Evolutionary conservation across 2,797 vertebrate genomes (phyloP), one percentile per base, ranked within the genome.

Genomic region (Poeciliopsis presidionis): DNA sequence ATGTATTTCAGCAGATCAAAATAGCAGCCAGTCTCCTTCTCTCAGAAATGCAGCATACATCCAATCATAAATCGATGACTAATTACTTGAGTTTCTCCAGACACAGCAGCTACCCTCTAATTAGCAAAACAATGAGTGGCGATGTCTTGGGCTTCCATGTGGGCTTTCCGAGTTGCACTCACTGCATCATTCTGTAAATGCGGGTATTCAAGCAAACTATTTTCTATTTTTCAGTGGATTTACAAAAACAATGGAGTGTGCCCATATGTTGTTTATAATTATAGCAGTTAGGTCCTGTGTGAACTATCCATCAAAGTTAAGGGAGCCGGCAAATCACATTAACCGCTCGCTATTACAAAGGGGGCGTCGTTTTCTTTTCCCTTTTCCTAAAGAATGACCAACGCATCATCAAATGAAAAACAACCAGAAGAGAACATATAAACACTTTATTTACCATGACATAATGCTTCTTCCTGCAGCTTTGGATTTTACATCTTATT

Each of bases 41-140:
- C 33, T 65, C 83, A 81, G 83, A 89, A 89, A 84, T 87, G 88
- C 84, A 90, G 86, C 88, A 84, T 88, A 93, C 86, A 71, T 86
- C 84, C 83, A 72, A 81, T 89, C 84, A 91, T 91, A 93, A 93
- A 92, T 94, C 90, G 91, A 93, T 93, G 90, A 94, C 93, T 95
- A 95, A 95, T 95, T 94, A 91, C 90, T 91, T 93, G 81, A 91
- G 93, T 94, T 93, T 91, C 93, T 92, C 81, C 83, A 93, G 91
- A 94, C 91, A 92, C 89, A 94, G 82, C 90, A 87, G 90, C 91
- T 90, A 91, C 81, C 90, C 88, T 88, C 91, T 94, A 94, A 95
- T 96, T 95, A 95, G 90, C 85, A 82, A 87, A 89, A 92, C 90
- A 93, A 95, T 93, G 84, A 92, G 94, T 94, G 88, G 88, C 85